A percentile compares a stretch with the other conserved stretches of the same genome.
Conservation (phyloP, 2,888 invertebrate species). For the Priocnemis perturbator region DNA sequence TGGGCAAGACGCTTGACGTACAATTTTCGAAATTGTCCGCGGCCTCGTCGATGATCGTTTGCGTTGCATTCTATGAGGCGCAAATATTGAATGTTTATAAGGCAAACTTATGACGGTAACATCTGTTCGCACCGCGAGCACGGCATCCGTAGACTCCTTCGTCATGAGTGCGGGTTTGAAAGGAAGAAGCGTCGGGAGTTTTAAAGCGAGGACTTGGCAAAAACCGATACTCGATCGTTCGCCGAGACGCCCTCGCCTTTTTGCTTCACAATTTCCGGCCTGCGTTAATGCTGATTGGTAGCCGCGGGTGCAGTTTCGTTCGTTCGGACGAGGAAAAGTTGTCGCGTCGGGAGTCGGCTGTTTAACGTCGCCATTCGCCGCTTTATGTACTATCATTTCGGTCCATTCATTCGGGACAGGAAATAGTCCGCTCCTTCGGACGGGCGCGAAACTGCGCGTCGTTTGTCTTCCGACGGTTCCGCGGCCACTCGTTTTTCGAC, state of each 20-base stretch:
- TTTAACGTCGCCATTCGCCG: constrained; percentile 16
- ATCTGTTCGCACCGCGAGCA: too few relatives aligned
- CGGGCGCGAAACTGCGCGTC: constrained; percentile 9
- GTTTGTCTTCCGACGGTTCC: constrained; percentile 16
- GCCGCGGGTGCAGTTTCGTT: not conserved
- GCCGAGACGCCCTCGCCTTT: not conserved
- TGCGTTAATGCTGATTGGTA: constrained; percentile 18
- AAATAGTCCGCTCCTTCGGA: constrained; percentile 20
- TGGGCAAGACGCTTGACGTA: too few relatives aligned
- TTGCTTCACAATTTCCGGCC: constrained; percentile 25
- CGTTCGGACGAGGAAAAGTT: constrained; percentile 11
- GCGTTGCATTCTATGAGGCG: too few relatives aligned
- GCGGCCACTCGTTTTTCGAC: not conserved
- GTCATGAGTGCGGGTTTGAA: too few relatives aligned
- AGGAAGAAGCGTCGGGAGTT: not conserved
- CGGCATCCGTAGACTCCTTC: too few relatives aligned
- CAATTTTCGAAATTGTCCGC: too few relatives aligned
- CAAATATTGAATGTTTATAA: too few relatives aligned
- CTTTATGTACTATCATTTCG: constrained; percentile 20
- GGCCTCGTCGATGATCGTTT: too few relatives aligned
- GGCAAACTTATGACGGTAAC: not conserved
- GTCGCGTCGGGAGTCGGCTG: constrained; percentile 18
- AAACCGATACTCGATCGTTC: too few relatives aligned
- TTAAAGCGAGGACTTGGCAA: too few relatives aligned
- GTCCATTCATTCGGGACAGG: constrained; percentile 24